Evolutionary conservation across 1,140 invertebrate species (phyloP).

Genomic region (Eumeta japonica): DNA sequence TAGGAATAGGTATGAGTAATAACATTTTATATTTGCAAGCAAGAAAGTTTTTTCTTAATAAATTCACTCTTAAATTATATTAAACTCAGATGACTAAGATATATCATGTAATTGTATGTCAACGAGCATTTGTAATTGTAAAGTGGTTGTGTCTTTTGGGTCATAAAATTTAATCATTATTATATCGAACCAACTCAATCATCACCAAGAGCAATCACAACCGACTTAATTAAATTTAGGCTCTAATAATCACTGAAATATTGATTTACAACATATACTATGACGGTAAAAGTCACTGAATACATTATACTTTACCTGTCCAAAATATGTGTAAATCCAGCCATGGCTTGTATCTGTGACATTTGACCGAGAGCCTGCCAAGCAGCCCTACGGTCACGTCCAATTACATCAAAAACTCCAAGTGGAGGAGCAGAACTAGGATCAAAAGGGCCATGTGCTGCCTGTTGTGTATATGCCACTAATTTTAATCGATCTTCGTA

Average conservation of each 20-base stretch:
- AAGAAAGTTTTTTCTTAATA: too few species aligned
- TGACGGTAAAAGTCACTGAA: background rate
- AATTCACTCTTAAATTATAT: too few species aligned
- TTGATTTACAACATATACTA: background rate
- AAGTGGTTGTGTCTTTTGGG: too few species aligned
- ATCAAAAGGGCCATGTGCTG: constrained; percentile 80
- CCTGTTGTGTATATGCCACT: constrained; percentile 90
- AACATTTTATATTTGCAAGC: too few species aligned
- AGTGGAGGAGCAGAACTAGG: constrained; percentile 76
- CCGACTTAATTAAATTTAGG: too few species aligned
- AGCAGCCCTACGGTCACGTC: constrained; percentile 85
- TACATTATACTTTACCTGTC: constrained; percentile 59
- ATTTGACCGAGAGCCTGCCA: constrained; percentile 91
- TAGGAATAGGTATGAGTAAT: too few species aligned
- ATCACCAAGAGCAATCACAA: too few species aligned
- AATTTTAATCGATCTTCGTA: constrained; percentile 92
- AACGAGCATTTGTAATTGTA: too few species aligned
- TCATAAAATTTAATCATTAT: too few species aligned
- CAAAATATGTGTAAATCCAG: constrained; percentile 85
- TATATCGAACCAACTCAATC: too few species aligned
- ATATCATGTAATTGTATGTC: too few species aligned
- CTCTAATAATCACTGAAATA: background rate
- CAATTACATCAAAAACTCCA: constrained; percentile 93
- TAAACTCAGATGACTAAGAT: too few species aligned
- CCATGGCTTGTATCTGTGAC: constrained; percentile 82